Evolutionary conservation across 2,113 vertebrate species (phyloP).

Genomic region (Zingel zingel): DNA sequence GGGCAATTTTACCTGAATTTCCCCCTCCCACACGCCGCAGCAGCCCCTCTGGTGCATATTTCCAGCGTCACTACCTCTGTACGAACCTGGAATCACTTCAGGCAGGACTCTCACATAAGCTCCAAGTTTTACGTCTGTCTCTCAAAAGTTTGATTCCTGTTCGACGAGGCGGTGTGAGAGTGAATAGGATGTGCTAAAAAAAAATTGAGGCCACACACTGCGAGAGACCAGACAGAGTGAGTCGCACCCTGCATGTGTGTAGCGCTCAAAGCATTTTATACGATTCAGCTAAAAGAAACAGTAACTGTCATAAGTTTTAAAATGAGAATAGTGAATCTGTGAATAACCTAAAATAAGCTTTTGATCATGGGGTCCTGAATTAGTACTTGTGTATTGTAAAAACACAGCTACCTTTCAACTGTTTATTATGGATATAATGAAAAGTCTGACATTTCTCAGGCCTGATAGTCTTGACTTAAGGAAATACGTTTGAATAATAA

Average conservation of each 20-base stretch:
- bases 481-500: not conserved
- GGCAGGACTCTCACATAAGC: slow-evolving; percentile 46
- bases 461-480: not conserved
- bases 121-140: slow-evolving; percentile 40
- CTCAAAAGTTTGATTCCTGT: slow-evolving; percentile 59
- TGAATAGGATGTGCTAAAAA: slow-evolving; percentile 28
- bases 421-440: not conserved
- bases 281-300: slow-evolving; percentile 23
- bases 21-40: slow-evolving; percentile 5
- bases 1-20: slow-evolving; percentile 61
- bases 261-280: slow-evolving; percentile 17
- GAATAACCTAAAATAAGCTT: not conserved
- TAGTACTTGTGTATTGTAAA: not conserved
- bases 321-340: slow-evolving; percentile 4
- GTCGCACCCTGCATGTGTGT: slow-evolving; percentile 18
- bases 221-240: slow-evolving; percentile 32
- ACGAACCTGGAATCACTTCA: slow-evolving; percentile 40
- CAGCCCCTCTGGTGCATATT: slow-evolving; percentile 41
- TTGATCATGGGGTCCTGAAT: not conserved
- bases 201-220: slow-evolving; percentile 33
- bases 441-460: not conserved
- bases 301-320: slow-evolving; percentile 16
- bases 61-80: slow-evolving; percentile 15
- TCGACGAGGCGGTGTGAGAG: slow-evolving; percentile 29
- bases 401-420: not conserved